These are phyloP conservation scores for Haplotaxodon microlepis DNA, from an alignment of 2,113 vertebrate genomes.

Conservation along the genomic window DNA sequence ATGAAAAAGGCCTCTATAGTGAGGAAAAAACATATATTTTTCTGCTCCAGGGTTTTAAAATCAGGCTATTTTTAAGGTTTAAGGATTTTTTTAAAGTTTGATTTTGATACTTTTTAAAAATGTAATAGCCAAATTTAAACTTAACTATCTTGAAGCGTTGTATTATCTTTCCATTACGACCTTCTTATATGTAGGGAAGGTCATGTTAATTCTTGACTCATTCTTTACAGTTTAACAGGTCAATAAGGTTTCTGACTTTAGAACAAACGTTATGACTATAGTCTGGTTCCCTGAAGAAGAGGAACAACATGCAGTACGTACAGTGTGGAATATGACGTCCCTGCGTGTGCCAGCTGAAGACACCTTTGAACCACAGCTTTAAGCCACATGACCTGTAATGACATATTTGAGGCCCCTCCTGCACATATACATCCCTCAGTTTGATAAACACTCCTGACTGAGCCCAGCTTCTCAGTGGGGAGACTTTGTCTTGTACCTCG, in stretches of 20 bases:
- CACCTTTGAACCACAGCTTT: background rate
- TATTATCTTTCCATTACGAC: background rate
- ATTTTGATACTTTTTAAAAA: background rate
- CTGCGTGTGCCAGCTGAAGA: background rate
- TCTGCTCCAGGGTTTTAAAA: background rate
- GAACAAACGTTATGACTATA: background rate
- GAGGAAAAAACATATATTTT: background rate
- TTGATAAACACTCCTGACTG: fast-evolving
- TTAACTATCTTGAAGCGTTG: fast-evolving
- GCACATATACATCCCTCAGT: fast-evolving
- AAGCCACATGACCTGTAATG: background rate
- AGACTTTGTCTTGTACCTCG: background rate
- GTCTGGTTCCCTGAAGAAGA: background rate
- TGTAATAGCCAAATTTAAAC: background rate
- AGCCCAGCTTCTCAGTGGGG: background rate
- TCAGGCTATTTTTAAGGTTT: background rate
- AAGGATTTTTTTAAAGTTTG: background rate
- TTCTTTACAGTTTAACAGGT: background rate
- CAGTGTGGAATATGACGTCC: background rate
- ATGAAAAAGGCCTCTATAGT: background rate
- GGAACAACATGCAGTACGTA: fast-evolving
- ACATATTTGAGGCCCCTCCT: background rate
- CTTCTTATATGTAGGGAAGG: background rate
- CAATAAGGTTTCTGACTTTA: background rate
- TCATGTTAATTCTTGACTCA: background rate